These are phyloP conservation scores for Ecdyonurus torrentis DNA, from an alignment of 2,888 invertebrate species.

Conservation along the genomic window DNA sequence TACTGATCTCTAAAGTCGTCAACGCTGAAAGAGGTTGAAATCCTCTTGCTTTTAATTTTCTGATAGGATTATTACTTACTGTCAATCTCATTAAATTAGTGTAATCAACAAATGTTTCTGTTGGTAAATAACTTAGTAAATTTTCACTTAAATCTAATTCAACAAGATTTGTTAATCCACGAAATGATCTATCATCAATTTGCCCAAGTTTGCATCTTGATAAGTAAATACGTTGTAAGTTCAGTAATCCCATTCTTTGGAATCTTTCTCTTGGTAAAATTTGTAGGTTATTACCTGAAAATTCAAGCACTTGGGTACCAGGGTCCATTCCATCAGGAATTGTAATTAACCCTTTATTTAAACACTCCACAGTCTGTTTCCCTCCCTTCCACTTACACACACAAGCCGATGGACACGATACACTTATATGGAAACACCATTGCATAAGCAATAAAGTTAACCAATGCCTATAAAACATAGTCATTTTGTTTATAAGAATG, in stretches of 20 bases:
- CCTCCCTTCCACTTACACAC: conserved; percentile 89
- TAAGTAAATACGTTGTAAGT: conserved; percentile 74
- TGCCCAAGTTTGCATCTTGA: conserved; percentile 59
- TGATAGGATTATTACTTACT: conserved; percentile 68
- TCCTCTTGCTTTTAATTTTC: conserved; percentile 47
- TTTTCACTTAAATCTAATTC: conserved; percentile 78
- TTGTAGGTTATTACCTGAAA: conserved; percentile 71
- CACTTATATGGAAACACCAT: conserved; percentile 2
- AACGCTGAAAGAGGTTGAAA: conserved; percentile 60
- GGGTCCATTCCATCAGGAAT: conserved; percentile 75
- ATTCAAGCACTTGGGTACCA: conserved; percentile 79
- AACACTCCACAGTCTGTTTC: conserved; percentile 83
- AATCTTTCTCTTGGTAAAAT: conserved; percentile 64
- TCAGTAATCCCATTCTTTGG: conserved; percentile 56
- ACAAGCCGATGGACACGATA: conserved; percentile 56
- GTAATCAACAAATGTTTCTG: conserved; percentile 58
- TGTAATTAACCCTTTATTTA: conserved; percentile 61
- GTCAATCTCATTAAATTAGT: conserved; percentile 68
- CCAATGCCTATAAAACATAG: not conserved
- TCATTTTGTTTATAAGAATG: not conserved
- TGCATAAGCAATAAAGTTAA: not conserved
- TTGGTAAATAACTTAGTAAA: conserved; percentile 57
- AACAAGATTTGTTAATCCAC: conserved; percentile 69
- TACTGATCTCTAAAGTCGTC: conserved; percentile 62
- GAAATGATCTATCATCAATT: conserved; percentile 65